These are phyloP conservation scores for Pasiphila rectangulata DNA, from an alignment of 2,888 invertebrate genomes.

Conservation along the genomic window DNA sequence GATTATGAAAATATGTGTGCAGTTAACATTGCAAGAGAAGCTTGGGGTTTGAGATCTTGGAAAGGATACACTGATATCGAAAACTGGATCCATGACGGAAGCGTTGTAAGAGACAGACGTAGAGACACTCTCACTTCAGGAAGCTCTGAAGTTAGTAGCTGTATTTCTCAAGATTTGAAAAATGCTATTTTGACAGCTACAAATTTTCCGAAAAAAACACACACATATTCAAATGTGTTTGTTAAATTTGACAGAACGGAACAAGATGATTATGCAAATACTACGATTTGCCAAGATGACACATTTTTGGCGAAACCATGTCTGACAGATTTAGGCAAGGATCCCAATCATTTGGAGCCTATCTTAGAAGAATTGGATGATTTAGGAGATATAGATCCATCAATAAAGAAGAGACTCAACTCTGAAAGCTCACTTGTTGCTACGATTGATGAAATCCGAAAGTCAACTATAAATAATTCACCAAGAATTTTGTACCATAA, in stretches of 20 bases:
- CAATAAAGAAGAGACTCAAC: conserved; percentile 65
- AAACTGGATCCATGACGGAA: conserved; percentile 83
- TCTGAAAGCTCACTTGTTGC: conserved; percentile 82
- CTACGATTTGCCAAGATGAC: conserved; percentile 73
- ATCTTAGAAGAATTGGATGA: conserved; percentile 82
- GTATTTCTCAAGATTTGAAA: conserved; percentile 69
- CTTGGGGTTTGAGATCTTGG: conserved; percentile 84
- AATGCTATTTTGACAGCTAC: conserved; percentile 70
- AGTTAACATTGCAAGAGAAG: conserved; percentile 83
- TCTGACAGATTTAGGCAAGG: conserved; percentile 73
- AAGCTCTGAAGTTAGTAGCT: conserved; percentile 79
- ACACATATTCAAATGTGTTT: conserved; percentile 73
- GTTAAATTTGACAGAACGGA: conserved; percentile 67
- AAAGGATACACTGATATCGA: conserved; percentile 84
- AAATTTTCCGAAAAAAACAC: conserved; percentile 66
- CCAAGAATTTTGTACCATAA: conserved; percentile 80
- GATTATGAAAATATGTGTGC: conserved; percentile 85
- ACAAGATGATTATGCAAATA: conserved; percentile 78
- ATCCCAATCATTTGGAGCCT: conserved; percentile 77
- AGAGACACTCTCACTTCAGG: conserved; percentile 80
- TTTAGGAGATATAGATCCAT: conserved; percentile 65
- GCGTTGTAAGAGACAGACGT: conserved; percentile 80
- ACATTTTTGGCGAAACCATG: conserved; percentile 81
- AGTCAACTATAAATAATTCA: conserved; percentile 78
- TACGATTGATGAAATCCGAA: conserved; percentile 83